A percentile compares a stretch with the other conserved stretches of the same genome.
These are phyloP conservation scores for Lepus americanus DNA, from an alignment of 2,113 vertebrate genomes.

Conservation along the genomic window DNA sequence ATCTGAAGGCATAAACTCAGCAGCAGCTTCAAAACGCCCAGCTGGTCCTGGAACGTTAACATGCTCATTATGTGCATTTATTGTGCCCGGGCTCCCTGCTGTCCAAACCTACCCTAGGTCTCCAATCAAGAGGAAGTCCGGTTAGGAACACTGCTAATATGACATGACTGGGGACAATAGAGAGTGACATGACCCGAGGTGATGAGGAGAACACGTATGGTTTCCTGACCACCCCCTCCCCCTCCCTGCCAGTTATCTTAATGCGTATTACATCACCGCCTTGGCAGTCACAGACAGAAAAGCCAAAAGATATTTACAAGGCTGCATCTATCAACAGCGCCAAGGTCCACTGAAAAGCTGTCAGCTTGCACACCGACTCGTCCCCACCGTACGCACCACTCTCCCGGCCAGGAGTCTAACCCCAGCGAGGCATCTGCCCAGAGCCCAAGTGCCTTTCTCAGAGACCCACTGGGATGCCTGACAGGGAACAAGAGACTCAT, in stretches of 20 bases:
- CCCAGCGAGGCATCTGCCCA: neutral
- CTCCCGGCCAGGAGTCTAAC: neutral
- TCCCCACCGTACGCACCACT: neutral
- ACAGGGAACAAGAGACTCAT: neutral
- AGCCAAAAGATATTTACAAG: conserved; percentile 48
- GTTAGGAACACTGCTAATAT: conserved; percentile 62
- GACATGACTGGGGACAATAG: conserved; percentile 71
- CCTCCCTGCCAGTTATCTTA: conserved; percentile 15
- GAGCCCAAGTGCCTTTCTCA: neutral
- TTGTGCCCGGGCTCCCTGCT: neutral
- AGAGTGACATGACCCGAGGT: conserved; percentile 69
- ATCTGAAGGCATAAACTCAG: conserved; percentile 56
- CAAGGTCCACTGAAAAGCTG: neutral
- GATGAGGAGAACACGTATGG: conserved; percentile 36
- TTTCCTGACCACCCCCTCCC: neutral
- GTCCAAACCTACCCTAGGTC: conserved; percentile 63
- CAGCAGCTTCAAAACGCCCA: conserved; percentile 36
- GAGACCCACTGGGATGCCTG: neutral
- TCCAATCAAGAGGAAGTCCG: conserved; percentile 60
- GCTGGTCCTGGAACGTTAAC: neutral
- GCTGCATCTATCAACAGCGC: neutral
- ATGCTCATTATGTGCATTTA: conserved; percentile 74
- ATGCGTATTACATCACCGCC: neutral
- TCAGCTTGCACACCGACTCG: conserved; percentile 8
- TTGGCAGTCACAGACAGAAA: conserved; percentile 54